phyloP scores from a whole-genome alignment of 1,140 invertebrate genomes.

The Lepidurus apus region DNA sequence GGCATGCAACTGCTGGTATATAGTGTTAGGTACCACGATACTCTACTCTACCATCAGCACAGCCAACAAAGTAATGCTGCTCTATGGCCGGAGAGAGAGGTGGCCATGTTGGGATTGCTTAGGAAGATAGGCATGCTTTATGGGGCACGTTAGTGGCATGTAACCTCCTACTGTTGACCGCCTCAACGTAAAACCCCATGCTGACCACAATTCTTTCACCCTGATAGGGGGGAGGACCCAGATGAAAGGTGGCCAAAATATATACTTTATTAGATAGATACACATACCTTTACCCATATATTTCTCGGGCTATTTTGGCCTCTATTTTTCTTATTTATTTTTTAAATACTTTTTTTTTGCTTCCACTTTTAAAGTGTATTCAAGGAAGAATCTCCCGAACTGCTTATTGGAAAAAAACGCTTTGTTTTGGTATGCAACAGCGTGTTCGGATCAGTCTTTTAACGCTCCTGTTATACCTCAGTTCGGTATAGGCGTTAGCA shows the following conservation, averaged over 20 bases:
- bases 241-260: conserved; percentile 22
- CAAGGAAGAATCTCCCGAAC: too few species aligned
- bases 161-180: conserved; percentile 21
- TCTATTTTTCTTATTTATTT: background rate
- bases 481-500: too few species aligned
- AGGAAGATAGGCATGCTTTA: conserved; percentile 12
- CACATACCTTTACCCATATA: background rate
- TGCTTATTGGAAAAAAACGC: too few species aligned
- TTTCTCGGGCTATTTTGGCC: background rate
- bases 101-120: conserved; percentile 18
- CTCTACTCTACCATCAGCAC: too few species aligned
- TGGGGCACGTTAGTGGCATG: conserved; percentile 16
- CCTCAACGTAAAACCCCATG: conserved; percentile 21
- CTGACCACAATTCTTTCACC: conserved; percentile 21
- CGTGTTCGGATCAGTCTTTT: too few species aligned
- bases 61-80: too few species aligned
- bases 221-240: conserved; percentile 20
- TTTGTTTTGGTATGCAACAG: too few species aligned
- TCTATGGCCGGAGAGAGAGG: background rate
- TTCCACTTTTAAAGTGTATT: too few species aligned
- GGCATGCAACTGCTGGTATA: background rate
- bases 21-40: too few species aligned
- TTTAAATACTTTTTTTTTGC: too few species aligned
- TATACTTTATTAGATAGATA: conserved; percentile 20
- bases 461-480: too few species aligned